Evolutionary conservation across 2,113 vertebrate species (phyloP).

Genomic region (Scopus umbretta): DNA sequence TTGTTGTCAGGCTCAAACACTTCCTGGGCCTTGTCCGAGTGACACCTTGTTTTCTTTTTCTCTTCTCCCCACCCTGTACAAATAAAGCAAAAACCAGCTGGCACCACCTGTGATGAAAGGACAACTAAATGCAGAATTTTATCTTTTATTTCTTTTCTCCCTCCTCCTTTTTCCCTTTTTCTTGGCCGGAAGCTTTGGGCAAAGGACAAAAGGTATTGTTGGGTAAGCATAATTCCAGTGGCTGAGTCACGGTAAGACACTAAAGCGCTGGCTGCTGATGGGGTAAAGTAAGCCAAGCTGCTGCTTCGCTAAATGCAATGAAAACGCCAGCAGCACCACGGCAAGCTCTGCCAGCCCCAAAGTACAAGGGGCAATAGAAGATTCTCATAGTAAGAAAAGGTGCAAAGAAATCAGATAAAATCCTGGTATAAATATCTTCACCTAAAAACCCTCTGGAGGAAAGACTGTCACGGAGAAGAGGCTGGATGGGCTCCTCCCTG

Average conservation of each 20-base stretch:
- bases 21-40: constrained; percentile 75
- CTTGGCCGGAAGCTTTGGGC: constrained; percentile 69
- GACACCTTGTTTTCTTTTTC: constrained; percentile 77
- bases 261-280: constrained; percentile 51
- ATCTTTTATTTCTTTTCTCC: constrained; percentile 66
- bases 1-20: constrained; percentile 69
- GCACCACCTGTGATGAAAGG: constrained; percentile 73
- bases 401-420: not conserved
- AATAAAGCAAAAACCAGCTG: constrained; percentile 74
- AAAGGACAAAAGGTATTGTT: constrained; percentile 80
- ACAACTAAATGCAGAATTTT: constrained; percentile 75
- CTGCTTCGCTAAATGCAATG: not conserved
- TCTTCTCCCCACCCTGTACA: constrained; percentile 79
- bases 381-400: not conserved
- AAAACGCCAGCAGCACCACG: not conserved
- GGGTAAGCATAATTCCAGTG: constrained; percentile 58
- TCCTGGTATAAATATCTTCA: not conserved
- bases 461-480: not conserved
- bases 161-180: constrained; percentile 55
- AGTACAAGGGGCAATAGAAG: not conserved
- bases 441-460: not conserved
- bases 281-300: constrained; percentile 51
- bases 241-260: constrained; percentile 72
- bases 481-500: not conserved
- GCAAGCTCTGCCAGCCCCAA: not conserved